Evolutionary conservation across 1,140 invertebrate species (phyloP).

Genomic region (Arion vulgaris): DNA sequence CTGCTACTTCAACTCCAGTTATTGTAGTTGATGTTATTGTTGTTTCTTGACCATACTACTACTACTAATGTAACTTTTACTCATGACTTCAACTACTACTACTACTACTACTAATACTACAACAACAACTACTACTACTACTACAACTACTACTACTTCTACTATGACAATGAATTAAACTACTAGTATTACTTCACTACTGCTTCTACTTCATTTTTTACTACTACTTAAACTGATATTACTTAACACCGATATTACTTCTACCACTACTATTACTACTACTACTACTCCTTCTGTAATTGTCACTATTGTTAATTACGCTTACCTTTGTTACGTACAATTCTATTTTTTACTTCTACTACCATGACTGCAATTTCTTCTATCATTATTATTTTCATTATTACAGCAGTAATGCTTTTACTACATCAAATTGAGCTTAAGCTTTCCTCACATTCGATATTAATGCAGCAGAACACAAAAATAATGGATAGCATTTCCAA

Average conservation of each 20-base stretch:
- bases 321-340: no score
- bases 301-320: not conserved
- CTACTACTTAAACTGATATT: not conserved
- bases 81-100: not conserved
- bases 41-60: not conserved
- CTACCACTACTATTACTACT: not conserved
- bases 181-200: not conserved
- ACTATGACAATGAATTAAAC: not conserved
- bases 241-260: not conserved
- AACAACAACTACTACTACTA: not conserved
- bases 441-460: no score
- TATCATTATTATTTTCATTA: not conserved
- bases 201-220: not conserved
- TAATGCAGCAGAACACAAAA: not conserved
- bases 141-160: not conserved
- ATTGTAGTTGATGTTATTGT: not conserved
- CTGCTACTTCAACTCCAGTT: not conserved
- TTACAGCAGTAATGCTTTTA: not conserved
- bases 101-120: not conserved
- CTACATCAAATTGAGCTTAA: no score
- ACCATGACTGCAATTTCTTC: not conserved
- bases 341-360: no score
- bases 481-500: not conserved
- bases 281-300: not conserved
- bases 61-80: not conserved